Evolutionary conservation across 2,888 invertebrate species (phyloP), one percentile per base, ranked within the genome.

Genomic region (Parnassius glacialis): DNA sequence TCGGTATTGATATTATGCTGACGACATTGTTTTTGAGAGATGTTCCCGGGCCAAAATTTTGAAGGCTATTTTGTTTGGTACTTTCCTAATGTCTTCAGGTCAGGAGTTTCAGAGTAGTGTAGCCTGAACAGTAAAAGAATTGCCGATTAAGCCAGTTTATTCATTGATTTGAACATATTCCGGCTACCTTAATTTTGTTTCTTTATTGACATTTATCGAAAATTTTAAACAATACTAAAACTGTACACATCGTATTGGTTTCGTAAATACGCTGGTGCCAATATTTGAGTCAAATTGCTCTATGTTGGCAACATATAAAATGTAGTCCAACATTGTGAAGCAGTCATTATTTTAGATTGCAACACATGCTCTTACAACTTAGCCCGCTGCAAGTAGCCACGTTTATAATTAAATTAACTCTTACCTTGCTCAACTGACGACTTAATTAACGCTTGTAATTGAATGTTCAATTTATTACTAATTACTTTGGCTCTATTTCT

Each of bases 381-480:
- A 34, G 10, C 50, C 13, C 62, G 43, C 41, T 34, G 60, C 61
- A 64, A 55, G 67, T 69, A 68, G 71, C 71, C 71, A 67, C 67
- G 74, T 73, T 68, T 67, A 73, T 68, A 79, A 79, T 79, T 81
- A 79, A 79, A 79, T 79, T 76, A 79, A 71, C 67, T 70, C 68
- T 71, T 70, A 70, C 74, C 68, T 69, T 71, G 62, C 61, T 47
- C 41, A 52, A 56, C 64, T 68, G 66, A 74, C 75, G 72, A 75
- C 80, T 81, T 83, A 82, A 88, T 87, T 83, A 86, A 79, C 76
- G 66, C 65, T 69, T 69, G 74, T 86, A 87, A 88, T 87, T 87
- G 87, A 88, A 87, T 84, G 74, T 79, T 78, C 78, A 83, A 87
- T 87, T 84, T 88, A 88, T 83, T 79, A 79, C 78, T 82, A 80